Base-by-base conservation (phyloP, 2,797 vertebrate genomes). In the Crenichthys baileyi region DNA sequence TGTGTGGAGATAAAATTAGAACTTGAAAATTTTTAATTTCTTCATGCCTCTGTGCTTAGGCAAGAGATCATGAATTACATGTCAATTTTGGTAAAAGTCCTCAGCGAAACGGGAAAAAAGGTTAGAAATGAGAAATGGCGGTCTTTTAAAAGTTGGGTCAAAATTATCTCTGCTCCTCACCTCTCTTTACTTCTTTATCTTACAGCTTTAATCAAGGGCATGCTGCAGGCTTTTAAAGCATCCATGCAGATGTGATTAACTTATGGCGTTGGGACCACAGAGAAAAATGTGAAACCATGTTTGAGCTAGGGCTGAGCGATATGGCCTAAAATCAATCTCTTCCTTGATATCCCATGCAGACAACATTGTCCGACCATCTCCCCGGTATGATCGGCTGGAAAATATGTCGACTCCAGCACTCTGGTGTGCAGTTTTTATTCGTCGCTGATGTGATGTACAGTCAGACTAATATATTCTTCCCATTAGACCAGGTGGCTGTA, bases 141-240 rank as follows among this genome's bases (percentile, higher is more conserved):
- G 78, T 89, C 61, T 84, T 73, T 82, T 73, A 79, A 63, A 82
- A 83, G 4, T 56, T 76, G 55, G 0, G 80, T 72, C 76, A 86
- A 73, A 90, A 88, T 89, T 83, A 90, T 80, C 84, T 85, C 79
- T 36, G 31, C 36, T 68, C 63, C 61, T 55, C 11, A 56, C 72
- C 72, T 65, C 44, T 75, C 39, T 70, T 76, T 72, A 46, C 58
- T 46, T 78, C 79, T 29, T 24, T 50, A 41, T 74, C 50, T 18
- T 8, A 16, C 72, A 74, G 20, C 71, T 75, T 79, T 24, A 56
- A 60, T 82, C 72, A 75, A 48, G 75, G 55, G 24, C 63, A n/a
- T 15, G n/a, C 73, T 29, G 77, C 44, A 31, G 78, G 75, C 73
- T 75, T 82, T 44, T 26, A 24, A 0, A 41, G 50, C 58, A 46